A percentile compares a stretch with the other conserved stretches of the same genome.
Evolutionary conservation across 2,113 vertebrate species (phyloP).

Genomic region (Psilopogon haemacephalus): DNA sequence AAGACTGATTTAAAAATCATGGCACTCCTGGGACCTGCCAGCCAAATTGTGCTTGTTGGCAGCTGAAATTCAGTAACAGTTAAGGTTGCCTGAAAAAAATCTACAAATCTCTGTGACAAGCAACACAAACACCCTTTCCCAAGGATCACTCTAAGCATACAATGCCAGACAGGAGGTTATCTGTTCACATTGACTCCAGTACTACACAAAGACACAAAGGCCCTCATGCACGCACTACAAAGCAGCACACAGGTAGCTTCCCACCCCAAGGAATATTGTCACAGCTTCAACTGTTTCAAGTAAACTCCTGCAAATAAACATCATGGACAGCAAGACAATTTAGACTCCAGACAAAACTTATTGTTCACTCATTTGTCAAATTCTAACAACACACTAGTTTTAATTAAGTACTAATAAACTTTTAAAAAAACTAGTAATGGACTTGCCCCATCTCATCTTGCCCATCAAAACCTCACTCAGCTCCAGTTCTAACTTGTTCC

Average conservation of each 20-base stretch:
- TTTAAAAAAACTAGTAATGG: background rate
- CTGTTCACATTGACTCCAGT: background rate
- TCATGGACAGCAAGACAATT: fast-evolving
- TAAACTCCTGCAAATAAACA: background rate
- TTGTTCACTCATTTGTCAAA: background rate
- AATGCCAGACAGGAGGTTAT: background rate
- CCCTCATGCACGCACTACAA: background rate
- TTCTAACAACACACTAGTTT: background rate
- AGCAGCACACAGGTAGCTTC: background rate
- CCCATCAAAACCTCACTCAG: background rate
- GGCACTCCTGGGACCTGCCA: background rate
- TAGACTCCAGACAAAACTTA: background rate
- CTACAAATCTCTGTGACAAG: background rate
- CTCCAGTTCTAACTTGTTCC: background rate
- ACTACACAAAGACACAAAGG: background rate
- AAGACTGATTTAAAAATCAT: background rate
- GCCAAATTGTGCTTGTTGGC: background rate
- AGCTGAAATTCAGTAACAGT: background rate
- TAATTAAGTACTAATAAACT: background rate
- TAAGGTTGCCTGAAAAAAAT: background rate
- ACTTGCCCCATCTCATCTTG: background rate
- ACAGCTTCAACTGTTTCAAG: background rate
- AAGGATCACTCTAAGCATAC: background rate
- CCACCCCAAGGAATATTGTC: background rate
- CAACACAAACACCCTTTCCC: background rate